Evolutionary conservation across 2,113 vertebrate species (phyloP).

Genomic region (Thalassoma bifasciatum): DNA sequence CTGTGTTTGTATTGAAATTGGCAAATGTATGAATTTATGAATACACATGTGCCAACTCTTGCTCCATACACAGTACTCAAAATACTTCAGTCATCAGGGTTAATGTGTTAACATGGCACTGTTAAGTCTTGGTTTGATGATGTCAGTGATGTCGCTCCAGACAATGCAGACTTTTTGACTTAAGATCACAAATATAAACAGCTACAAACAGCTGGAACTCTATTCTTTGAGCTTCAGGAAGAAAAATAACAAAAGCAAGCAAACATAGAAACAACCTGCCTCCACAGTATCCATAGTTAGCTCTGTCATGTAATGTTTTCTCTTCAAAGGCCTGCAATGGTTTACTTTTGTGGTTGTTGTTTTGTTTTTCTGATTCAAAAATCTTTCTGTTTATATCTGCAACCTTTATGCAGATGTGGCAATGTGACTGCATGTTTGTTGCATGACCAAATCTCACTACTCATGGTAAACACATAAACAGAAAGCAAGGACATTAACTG

Average conservation of each 20-base stretch:
- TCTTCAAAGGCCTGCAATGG: no score
- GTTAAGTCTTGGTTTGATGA: no score
- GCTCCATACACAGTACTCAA: not conserved
- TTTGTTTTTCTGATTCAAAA: no score
- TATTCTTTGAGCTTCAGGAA: no score
- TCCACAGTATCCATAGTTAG: constrained; percentile 7
- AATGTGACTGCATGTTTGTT: constrained; percentile 29
- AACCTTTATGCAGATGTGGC: constrained; percentile 20
- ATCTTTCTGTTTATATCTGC: constrained; percentile 20
- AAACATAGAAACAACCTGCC: not conserved
- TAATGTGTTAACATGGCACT: no score
- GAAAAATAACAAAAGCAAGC: not conserved
- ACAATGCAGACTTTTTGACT: not conserved
- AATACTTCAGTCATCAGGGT: not conserved
- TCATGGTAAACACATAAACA: constrained; percentile 3
- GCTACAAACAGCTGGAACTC: no score
- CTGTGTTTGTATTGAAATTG: no score
- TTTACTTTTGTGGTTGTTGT: no score
- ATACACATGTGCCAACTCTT: not conserved
- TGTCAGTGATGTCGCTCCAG: not conserved
- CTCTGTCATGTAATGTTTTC: no score
- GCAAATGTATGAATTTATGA: no score
- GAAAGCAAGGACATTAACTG: constrained; percentile 2
- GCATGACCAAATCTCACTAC: constrained; percentile 41
- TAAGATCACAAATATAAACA: not conserved